phyloP scores from a whole-genome alignment of 2,797 vertebrate species.

The Melanotaenia nigrans region DNA sequence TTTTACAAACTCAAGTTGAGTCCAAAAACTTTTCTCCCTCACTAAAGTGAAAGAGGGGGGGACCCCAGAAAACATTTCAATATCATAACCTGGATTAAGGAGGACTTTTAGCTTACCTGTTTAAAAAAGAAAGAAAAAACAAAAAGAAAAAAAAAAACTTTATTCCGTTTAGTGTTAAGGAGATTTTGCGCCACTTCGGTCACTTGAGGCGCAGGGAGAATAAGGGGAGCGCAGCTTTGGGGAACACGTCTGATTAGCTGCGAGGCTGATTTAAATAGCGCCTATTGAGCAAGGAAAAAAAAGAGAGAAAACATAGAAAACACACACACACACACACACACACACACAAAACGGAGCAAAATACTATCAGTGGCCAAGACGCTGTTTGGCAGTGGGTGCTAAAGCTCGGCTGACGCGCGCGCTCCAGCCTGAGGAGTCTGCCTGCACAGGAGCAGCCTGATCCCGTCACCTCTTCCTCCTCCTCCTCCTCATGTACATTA shows the following conservation, averaged over 20 bases:
- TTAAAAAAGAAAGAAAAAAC: conserved; percentile 55
- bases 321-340: too few species aligned
- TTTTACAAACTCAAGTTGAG: conserved; percentile 53
- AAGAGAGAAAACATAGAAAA: conserved; percentile 9
- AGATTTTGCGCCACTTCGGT: conserved; percentile 70
- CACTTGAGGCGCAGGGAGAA: conserved; percentile 42
- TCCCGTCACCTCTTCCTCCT: conserved; percentile 81
- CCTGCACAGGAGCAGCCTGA: conserved; percentile 79
- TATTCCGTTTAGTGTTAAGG: conserved; percentile 48
- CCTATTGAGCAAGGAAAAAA: conserved; percentile 76
- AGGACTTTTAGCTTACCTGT: conserved; percentile 80
- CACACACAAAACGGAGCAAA: conserved; percentile 50
- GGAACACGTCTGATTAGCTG: conserved; percentile 73
- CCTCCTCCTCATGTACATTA: conserved; percentile 85
- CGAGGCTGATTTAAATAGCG: conserved; percentile 80
- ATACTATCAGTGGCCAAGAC: conserved; percentile 81
- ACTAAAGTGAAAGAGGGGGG: conserved; percentile 5
- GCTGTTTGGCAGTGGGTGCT: conserved; percentile 81
- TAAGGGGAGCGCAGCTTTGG: conserved; percentile 56
- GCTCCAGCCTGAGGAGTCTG: conserved; percentile 59
- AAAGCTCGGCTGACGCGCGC: conserved; percentile 78
- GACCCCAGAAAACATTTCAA: conserved; percentile 10
- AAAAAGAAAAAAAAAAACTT: conserved; percentile 61
- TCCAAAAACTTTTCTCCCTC: conserved; percentile 71
- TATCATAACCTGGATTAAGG: conserved; percentile 9